Base-by-base conservation (phyloP, 30 jellyfish, hydroid and myxozoan genomes). In the Sanderia malayensis region DNA sequence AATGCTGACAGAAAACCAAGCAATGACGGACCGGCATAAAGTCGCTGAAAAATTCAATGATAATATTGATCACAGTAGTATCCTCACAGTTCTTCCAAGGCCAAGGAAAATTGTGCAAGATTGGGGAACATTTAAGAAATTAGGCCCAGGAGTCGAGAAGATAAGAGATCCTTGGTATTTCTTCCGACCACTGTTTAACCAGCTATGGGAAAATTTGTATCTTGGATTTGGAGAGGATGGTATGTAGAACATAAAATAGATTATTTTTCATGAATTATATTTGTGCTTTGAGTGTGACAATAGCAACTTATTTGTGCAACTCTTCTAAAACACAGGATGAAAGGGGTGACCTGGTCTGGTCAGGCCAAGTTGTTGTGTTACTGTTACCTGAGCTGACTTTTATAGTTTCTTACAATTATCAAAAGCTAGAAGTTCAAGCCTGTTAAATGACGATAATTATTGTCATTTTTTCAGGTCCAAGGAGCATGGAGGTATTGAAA, bases 211-310 rank as follows among this genome's bases (percentile, higher is more conserved):
- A 2, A 74, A 74, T 32, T 37, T 64, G 0, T 74, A 74, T 74
- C 55, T 74, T 18, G 86, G 86, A 7, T 76, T 74, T 31, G 86
- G 77, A 6, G 71, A 74, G 17, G 86, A 59, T 15, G 74, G 77
- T 74, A 55, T 21, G 10, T 32, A 60, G n/a, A n/a, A n/a, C n/a
- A n/a, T n/a, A n/a, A n/a, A n/a, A n/a, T n/a, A n/a, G n/a, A n/a
- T n/a, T n/a, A n/a, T n/a, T n/a, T n/a, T n/a, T n/a, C n/a, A n/a
- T n/a, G n/a, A n/a, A n/a, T n/a, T n/a, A n/a, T n/a, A n/a, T n/a
- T n/a, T n/a, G n/a, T n/a, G n/a, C n/a, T n/a, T n/a, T n/a, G n/a
- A n/a, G n/a, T n/a, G n/a, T n/a, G n/a, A n/a, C n/a, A n/a, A n/a
- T n/a, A n/a, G n/a, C n/a, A n/a, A n/a, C n/a, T n/a, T n/a, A n/a